These are phyloP conservation scores for Beris chalybata DNA, from an alignment of 2,888 invertebrate species.

Conservation along the genomic window DNA sequence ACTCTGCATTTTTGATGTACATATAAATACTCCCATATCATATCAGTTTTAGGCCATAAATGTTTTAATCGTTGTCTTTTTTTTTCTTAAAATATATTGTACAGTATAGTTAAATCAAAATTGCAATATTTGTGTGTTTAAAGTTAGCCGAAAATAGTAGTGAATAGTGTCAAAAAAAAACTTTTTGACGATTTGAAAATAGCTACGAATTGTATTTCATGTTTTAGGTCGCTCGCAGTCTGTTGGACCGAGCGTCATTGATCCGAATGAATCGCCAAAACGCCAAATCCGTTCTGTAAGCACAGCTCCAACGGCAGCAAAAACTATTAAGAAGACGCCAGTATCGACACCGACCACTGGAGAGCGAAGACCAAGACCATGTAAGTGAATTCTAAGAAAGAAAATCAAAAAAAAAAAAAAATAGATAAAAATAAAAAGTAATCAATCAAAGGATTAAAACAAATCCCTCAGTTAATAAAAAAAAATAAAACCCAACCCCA, in stretches of 20 bases:
- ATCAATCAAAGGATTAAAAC: no score
- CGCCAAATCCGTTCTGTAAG: slow-evolving; percentile 66
- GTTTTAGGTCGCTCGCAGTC: slow-evolving; percentile 67
- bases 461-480: no score
- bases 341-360: slow-evolving; percentile 59
- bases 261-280: slow-evolving; percentile 74
- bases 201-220: slow-evolving; percentile 16
- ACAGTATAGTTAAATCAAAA: not conserved
- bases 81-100: not conserved
- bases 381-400: slow-evolving; percentile 59
- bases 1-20: no score
- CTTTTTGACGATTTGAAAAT: slow-evolving; percentile 11
- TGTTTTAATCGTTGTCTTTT: not conserved
- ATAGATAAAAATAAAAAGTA: not conserved
- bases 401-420: not conserved
- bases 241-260: slow-evolving; percentile 65
- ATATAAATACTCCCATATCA: no score
- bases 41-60: not conserved
- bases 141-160: slow-evolving; percentile 1
- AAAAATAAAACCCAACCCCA: no score
- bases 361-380: slow-evolving; percentile 68
- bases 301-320: slow-evolving; percentile 60
- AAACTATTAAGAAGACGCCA: slow-evolving; percentile 64
- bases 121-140: not conserved
- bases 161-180: slow-evolving; percentile 11